A percentile compares a stretch with the other conserved stretches of the same genome.
These are phyloP conservation scores for Calidris pygmaea DNA, from an alignment of 2,113 vertebrate genomes.

Conservation along the genomic window DNA sequence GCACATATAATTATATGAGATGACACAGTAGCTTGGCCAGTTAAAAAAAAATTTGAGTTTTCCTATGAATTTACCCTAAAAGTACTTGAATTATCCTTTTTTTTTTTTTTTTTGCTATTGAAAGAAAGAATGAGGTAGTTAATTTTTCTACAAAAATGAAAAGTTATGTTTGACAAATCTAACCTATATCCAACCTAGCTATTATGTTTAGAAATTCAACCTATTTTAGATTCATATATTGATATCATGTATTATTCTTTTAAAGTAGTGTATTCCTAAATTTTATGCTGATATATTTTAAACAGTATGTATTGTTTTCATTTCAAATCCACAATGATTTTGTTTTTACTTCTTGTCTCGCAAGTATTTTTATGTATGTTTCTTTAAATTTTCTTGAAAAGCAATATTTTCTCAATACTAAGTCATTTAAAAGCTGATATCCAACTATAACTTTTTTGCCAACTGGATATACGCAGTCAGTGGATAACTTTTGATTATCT, in stretches of 20 bases:
- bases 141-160: background rate
- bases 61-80: background rate
- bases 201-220: background rate
- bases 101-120: background rate
- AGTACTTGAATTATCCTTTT: background rate
- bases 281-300: background rate
- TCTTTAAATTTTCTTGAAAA: background rate
- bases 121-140: background rate
- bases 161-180: background rate
- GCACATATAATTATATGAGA: background rate
- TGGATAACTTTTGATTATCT: constrained; percentile 19
- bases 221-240: background rate
- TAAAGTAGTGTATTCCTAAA: background rate
- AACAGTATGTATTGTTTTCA: background rate
- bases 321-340: background rate
- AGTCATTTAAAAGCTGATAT: background rate
- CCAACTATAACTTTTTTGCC: background rate
- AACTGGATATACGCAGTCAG: background rate
- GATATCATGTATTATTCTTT: background rate
- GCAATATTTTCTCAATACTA: background rate
- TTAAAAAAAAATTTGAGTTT: background rate
- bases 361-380: background rate
- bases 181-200: background rate
- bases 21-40: background rate
- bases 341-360: background rate